phyloP scores from a whole-genome alignment of 1,140 invertebrate species.

The Philopotamus ludificatus region DNA sequence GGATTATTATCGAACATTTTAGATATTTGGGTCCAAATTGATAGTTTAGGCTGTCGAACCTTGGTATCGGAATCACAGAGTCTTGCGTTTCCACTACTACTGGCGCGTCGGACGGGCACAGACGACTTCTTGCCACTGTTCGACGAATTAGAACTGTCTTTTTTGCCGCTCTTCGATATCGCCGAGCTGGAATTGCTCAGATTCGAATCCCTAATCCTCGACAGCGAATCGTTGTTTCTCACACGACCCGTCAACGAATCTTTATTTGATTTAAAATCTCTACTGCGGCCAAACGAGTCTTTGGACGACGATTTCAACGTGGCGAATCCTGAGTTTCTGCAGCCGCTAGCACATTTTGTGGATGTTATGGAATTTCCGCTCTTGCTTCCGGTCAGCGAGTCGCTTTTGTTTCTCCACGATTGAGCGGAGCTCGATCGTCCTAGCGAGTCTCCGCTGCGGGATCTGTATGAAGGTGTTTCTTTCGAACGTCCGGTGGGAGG shows the following conservation, averaged over 20 bases:
- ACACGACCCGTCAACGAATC: constrained; percentile 62
- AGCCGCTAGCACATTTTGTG: constrained; percentile 43
- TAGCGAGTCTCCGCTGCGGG: constrained; percentile 51
- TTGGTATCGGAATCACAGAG: constrained; percentile 38
- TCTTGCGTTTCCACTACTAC: constrained; percentile 31
- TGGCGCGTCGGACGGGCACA: constrained; percentile 37
- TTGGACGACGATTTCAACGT: constrained; percentile 39
- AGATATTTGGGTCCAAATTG: constrained; percentile 37
- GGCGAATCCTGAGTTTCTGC: constrained; percentile 32
- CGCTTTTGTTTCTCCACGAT: constrained; percentile 49
- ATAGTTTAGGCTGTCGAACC: constrained; percentile 36
- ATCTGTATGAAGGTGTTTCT: constrained; percentile 45
- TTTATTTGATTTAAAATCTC: constrained; percentile 57
- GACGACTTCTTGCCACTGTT: constrained; percentile 37
- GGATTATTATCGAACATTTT: constrained; percentile 36
- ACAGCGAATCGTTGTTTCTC: constrained; percentile 55
- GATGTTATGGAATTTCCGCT: constrained; percentile 44
- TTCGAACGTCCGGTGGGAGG: constrained; percentile 52
- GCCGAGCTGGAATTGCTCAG: constrained; percentile 27
- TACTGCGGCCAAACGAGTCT: constrained; percentile 50
- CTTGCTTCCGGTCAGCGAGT: constrained; percentile 44
- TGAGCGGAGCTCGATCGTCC: constrained; percentile 54
- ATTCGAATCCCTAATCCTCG: constrained; percentile 43
- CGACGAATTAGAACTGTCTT: constrained; percentile 21
- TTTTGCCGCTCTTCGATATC: constrained; percentile 33